Conservation (phyloP, 2,888 invertebrate species). For the Xestoiulus laeticollis region DNA sequence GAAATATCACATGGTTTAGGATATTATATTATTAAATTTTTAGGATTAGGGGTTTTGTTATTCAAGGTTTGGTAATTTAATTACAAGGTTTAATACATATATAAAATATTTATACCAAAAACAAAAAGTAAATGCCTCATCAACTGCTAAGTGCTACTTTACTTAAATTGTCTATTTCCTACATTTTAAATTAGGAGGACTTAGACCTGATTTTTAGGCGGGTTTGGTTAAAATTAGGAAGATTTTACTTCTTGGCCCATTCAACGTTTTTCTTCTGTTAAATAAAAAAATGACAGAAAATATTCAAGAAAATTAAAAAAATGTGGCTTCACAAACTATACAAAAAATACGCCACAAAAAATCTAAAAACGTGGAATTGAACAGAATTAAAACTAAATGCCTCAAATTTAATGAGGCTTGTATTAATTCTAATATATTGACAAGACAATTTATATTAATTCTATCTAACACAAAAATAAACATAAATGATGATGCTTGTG, state of each 20-base stretch:
- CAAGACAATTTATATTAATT: background rate
- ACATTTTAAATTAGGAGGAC: slow-evolving; percentile 21
- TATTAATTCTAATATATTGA: background rate
- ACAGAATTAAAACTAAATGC: background rate
- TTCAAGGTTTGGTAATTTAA: background rate
- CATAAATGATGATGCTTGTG: background rate
- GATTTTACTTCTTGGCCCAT: slow-evolving; percentile 58
- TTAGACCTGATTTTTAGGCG: slow-evolving; percentile 31
- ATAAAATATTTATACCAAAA: background rate
- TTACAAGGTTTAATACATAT: too few species aligned
- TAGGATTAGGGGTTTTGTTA: background rate
- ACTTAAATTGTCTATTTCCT: background rate
- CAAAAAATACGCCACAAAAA: slow-evolving; percentile 6
- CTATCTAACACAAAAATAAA: background rate
- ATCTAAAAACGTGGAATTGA: background rate
- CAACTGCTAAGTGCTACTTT: background rate
- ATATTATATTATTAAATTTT: background rate
- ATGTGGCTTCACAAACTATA: background rate
- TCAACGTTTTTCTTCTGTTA: slow-evolving; percentile 57
- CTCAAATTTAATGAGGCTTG: background rate
- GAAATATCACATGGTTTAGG: background rate
- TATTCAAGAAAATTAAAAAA: background rate
- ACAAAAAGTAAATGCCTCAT: background rate
- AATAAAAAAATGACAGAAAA: slow-evolving; percentile 50
- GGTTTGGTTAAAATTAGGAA: background rate